Percentiles rank a stretch among this genome's conserved stretches.
Conservation (phyloP, 2,797 vertebrate species). For the Bradypodion ventrale region DNA sequence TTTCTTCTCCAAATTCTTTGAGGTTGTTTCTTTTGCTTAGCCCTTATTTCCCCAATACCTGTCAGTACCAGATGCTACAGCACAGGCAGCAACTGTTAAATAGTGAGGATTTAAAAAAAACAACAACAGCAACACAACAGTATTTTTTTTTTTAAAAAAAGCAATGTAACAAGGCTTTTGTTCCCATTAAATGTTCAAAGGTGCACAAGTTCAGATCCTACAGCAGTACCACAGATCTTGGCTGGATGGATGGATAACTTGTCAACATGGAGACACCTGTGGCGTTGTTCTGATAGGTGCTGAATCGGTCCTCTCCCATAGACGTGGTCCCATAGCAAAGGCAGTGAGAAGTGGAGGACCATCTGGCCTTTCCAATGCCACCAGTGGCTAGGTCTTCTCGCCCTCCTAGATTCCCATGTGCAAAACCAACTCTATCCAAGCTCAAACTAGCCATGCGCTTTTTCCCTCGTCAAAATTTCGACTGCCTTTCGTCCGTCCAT, state of each 20-base stretch:
- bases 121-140: conserved; percentile 53
- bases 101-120: conserved; percentile 46
- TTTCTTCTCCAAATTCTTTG: conserved; percentile 45
- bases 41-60: conserved; percentile 65
- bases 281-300: conserved; percentile 39
- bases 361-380: not conserved
- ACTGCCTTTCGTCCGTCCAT: conserved; percentile 94
- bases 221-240: conserved; percentile 65
- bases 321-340: conserved; percentile 37
- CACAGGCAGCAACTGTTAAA: conserved; percentile 42
- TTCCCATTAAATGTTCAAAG: conserved; percentile 50
- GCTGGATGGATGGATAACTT: conserved; percentile 45
- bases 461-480: conserved; percentile 82
- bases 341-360: conserved; percentile 12
- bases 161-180: conserved; percentile 61
- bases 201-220: not conserved
- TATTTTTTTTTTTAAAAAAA: too few relatives aligned
- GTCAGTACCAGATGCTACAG: conserved; percentile 45
- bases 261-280: conserved; percentile 18
- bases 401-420: conserved; percentile 60
- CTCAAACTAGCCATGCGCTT: not conserved
- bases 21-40: conserved; percentile 66
- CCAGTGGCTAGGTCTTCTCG: conserved; percentile 30
- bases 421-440: conserved; percentile 44
- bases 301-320: conserved; percentile 9